Percentiles rank a stretch among this genome's conserved stretches.
These are phyloP conservation scores for Paratilapia polleni DNA, from an alignment of 2,113 vertebrate species.

Conservation along the genomic window DNA sequence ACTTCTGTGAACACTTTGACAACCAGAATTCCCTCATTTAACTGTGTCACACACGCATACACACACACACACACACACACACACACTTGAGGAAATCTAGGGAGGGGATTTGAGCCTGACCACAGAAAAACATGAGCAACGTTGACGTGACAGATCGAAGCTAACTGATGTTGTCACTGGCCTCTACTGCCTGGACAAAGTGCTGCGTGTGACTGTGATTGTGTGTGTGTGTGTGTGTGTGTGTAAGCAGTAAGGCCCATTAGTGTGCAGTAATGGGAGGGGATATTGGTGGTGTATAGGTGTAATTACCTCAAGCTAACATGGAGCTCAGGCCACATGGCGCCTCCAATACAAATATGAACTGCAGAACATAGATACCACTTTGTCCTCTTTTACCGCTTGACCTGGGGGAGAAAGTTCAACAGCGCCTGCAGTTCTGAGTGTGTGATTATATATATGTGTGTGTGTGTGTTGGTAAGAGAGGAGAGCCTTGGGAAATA, in stretches of 20 bases:
- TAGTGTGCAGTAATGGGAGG: conserved; percentile 77
- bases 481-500: conserved; percentile 42
- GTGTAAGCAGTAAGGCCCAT: conserved; percentile 63
- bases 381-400: conserved; percentile 71
- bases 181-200: conserved; percentile 67
- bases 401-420: conserved; percentile 68
- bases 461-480: not conserved
- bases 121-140: conserved; percentile 66
- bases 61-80: conserved; percentile 24
- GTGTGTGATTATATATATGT: not conserved
- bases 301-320: conserved; percentile 79
- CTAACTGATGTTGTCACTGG: conserved; percentile 76
- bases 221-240: conserved; percentile 33
- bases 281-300: conserved; percentile 79
- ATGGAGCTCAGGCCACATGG: conserved; percentile 70
- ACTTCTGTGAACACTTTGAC: conserved; percentile 36
- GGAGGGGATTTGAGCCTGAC: conserved; percentile 41
- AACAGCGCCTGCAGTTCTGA: conserved; percentile 39
- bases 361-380: conserved; percentile 74
- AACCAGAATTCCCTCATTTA: conserved; percentile 48
- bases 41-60: conserved; percentile 6
- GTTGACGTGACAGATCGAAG: conserved; percentile 67
- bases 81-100: conserved; percentile 21
- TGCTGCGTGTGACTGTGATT: conserved; percentile 61
- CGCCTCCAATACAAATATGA: conserved; percentile 78